These are phyloP conservation scores for Drosophila kepulauana DNA, from an alignment of 1,140 invertebrate species.

Conservation along the genomic window DNA sequence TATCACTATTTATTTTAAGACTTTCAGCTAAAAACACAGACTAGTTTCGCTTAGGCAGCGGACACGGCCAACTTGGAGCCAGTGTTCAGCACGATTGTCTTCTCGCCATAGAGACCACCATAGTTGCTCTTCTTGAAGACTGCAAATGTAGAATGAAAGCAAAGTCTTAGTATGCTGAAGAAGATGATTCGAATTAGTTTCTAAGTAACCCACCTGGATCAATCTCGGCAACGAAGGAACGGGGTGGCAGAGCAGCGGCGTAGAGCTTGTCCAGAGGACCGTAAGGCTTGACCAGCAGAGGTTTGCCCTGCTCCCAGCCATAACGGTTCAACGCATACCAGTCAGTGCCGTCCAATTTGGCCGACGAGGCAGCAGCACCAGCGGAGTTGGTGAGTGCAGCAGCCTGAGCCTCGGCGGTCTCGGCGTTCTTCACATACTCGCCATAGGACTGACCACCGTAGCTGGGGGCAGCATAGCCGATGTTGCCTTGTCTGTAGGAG, in stretches of 20 bases:
- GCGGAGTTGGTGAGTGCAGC: slow-evolving; percentile 75
- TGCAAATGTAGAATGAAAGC: slow-evolving; percentile 24
- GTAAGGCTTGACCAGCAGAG: slow-evolving; percentile 63
- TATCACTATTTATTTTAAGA: slow-evolving; percentile 78
- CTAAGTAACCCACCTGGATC: slow-evolving; percentile 70
- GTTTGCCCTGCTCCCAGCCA: slow-evolving; percentile 74
- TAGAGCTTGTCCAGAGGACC: slow-evolving; percentile 73
- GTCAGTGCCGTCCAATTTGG: slow-evolving; percentile 68
- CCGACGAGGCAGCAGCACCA: slow-evolving; percentile 71
- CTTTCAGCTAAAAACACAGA: slow-evolving; percentile 28
- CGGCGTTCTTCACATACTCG: slow-evolving; percentile 49
- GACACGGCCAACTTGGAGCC: slow-evolving; percentile 61
- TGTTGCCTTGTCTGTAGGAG: slow-evolving; percentile 1
- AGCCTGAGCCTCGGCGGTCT: slow-evolving; percentile 75
- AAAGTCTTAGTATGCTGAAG: slow-evolving; percentile 18
- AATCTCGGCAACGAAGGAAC: slow-evolving; percentile 78
- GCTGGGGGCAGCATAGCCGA: not conserved
- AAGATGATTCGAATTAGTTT: not conserved
- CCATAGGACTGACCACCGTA: slow-evolving; percentile 34
- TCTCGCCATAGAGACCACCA: slow-evolving; percentile 62
- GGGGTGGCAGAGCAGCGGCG: slow-evolving; percentile 71
- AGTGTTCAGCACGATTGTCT: slow-evolving; percentile 48
- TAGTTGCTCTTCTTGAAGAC: slow-evolving; percentile 69
- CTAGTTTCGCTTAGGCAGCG: slow-evolving; percentile 47
- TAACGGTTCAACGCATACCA: slow-evolving; percentile 68